phyloP scores from a whole-genome alignment of 2,888 invertebrate species.

The Pemphredon lugubris region DNA sequence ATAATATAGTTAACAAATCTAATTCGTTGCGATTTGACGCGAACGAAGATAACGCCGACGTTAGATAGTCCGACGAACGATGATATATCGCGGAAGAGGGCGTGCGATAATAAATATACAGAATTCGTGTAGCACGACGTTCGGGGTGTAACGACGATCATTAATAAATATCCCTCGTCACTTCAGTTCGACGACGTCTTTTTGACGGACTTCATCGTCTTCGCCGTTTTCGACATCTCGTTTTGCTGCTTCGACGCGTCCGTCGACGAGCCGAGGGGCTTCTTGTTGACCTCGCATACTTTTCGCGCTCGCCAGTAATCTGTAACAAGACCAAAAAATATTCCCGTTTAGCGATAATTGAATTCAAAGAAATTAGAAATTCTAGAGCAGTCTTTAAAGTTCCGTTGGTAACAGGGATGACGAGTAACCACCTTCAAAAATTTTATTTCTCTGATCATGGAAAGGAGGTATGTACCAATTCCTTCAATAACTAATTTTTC shows the following conservation, averaged over 20 bases:
- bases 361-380: no score
- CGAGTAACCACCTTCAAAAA: no score
- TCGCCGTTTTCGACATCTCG: slow-evolving; percentile 50
- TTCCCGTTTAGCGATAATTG: no score
- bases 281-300: slow-evolving; percentile 70
- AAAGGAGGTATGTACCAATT: no score
- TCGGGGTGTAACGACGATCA: slow-evolving; percentile 10
- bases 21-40: slow-evolving; percentile 42
- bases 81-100: slow-evolving; percentile 32
- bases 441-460: no score
- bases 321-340: slow-evolving; percentile 64
- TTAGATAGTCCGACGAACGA: slow-evolving; percentile 15
- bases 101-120: slow-evolving; percentile 57
- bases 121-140: slow-evolving; percentile 1
- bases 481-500: no score
- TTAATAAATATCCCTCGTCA: slow-evolving; percentile 2
- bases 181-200: slow-evolving; percentile 50
- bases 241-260: slow-evolving; percentile 65
- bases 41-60: slow-evolving; percentile 30
- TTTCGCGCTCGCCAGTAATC: slow-evolving; percentile 78
- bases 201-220: slow-evolving; percentile 37
- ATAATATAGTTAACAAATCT: slow-evolving; percentile 46
- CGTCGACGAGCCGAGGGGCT: slow-evolving; percentile 56
- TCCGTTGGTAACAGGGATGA: no score
- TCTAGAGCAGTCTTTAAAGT: no score